Conservation (phyloP, 2,113 vertebrate genomes). For the Chroicocephalus ridibundus region DNA sequence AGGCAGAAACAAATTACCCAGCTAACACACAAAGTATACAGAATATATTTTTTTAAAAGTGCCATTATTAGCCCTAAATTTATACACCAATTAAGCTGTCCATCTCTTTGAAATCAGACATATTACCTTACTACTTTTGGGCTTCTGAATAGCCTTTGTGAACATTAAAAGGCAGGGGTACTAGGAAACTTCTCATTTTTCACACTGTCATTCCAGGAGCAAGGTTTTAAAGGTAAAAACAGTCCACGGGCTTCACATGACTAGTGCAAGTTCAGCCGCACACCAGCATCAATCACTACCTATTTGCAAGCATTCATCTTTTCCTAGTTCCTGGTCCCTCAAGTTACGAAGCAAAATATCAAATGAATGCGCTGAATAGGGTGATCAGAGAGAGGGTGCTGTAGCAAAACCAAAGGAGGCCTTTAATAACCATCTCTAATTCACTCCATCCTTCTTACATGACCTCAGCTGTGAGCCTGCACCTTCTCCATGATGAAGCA, state of each 20-base stretch:
- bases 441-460: neutral
- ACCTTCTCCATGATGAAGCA: neutral
- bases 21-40: constrained; percentile 1
- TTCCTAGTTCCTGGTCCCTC: neutral
- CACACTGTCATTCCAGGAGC: neutral
- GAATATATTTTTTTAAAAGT: neutral
- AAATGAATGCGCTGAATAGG: neutral
- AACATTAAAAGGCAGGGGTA: neutral
- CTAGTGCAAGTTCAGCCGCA: neutral
- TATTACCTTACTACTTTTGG: neutral
- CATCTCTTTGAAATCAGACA: constrained; percentile 37
- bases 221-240: neutral
- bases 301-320: neutral
- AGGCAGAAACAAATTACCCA: constrained; percentile 40
- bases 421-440: neutral
- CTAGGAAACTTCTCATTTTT: neutral
- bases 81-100: constrained; percentile 55
- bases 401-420: neutral
- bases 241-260: neutral
- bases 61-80: constrained; percentile 43
- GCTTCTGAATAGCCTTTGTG: neutral
- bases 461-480: neutral
- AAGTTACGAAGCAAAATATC: neutral
- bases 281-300: neutral
- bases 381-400: neutral